A percentile compares a stretch with the other conserved stretches of the same genome.
phyloP scores from a whole-genome alignment of 1,140 invertebrate species.

The Periplaneta americana region DNA sequence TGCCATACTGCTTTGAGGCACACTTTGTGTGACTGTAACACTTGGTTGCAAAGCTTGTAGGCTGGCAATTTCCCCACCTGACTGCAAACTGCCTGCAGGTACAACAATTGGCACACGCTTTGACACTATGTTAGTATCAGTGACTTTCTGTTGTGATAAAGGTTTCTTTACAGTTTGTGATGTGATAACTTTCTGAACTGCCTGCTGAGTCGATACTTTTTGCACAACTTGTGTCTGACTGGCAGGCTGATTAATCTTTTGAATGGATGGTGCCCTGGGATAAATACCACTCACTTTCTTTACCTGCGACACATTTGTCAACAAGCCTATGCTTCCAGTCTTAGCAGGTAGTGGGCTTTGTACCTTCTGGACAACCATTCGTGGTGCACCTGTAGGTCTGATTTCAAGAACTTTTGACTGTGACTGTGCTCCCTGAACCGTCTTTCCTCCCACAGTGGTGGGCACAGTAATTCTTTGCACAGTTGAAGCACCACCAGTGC shows the following conservation, averaged over 20 bases:
- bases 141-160: conserved; percentile 28
- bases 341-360: not conserved
- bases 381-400: not conserved
- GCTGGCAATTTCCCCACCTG: not conserved
- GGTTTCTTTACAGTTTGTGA: conserved; percentile 23
- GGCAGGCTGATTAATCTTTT: conserved; percentile 18
- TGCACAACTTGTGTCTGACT: conserved; percentile 17
- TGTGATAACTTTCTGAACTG: conserved; percentile 28
- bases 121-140: not conserved
- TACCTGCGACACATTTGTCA: not conserved
- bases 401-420: not conserved
- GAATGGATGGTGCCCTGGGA: conserved; percentile 17
- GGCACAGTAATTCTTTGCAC: not conserved
- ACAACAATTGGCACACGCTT: not conserved
- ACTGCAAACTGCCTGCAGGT: not conserved
- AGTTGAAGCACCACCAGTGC: not conserved
- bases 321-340: not conserved
- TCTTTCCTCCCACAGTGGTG: not conserved
- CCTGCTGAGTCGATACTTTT: conserved; percentile 21
- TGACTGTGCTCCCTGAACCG: not conserved
- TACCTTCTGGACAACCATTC: not conserved
- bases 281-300: not conserved
- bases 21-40: not conserved
- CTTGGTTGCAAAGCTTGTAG: not conserved
- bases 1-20: not conserved